A percentile compares a stretch with the other conserved stretches of the same genome.
phyloP scores from a whole-genome alignment of 1,140 invertebrate species.

The Caenorhabditis elegans region DNA sequence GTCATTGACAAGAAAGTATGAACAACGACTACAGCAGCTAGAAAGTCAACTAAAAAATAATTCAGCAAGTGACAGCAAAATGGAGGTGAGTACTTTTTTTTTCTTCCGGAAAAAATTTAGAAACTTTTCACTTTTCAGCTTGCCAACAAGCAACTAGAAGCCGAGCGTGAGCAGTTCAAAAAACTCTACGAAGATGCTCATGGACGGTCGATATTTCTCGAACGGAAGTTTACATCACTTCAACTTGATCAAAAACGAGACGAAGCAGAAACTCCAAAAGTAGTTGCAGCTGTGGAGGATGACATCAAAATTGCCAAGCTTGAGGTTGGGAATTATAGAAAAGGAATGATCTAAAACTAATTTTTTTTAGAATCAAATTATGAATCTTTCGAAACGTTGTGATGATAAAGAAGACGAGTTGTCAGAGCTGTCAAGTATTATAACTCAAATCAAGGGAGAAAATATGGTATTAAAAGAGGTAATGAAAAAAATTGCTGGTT shows the following conservation, averaged over 20 bases:
- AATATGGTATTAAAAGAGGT: background rate
- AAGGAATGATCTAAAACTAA: background rate
- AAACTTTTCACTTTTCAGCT: background rate
- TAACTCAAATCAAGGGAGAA: background rate
- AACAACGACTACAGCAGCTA: background rate
- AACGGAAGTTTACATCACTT: background rate
- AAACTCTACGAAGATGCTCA: slow-evolving; percentile 12
- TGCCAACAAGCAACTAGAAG: background rate
- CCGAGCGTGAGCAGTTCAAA: background rate
- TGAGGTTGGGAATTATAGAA: background rate
- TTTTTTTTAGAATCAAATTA: background rate
- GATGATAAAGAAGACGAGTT: background rate
- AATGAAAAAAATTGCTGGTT: no score
- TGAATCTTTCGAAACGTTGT: background rate
- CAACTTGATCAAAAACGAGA: background rate
- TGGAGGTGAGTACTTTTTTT: background rate
- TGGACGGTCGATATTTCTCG: background rate
- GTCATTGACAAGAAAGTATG: background rate
- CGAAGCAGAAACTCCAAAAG: background rate
- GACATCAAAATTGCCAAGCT: background rate
- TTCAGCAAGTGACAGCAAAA: background rate
- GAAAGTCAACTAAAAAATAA: background rate
- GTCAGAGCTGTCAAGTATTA: background rate
- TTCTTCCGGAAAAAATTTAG: background rate
- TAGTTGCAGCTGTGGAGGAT: background rate